Conservation (phyloP, 1,140 invertebrate species). For the Hestina assimilis region DNA sequence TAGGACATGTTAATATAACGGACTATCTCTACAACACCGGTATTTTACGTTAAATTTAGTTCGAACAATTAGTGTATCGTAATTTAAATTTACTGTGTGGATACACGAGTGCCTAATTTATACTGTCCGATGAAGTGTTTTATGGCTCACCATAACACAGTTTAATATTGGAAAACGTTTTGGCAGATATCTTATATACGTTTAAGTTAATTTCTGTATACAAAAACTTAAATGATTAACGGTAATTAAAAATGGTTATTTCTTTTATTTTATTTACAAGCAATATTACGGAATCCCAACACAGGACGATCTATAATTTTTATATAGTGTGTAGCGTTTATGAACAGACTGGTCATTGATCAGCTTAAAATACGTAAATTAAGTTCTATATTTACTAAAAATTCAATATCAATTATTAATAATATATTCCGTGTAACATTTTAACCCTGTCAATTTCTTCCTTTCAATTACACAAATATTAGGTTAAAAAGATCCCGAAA, state of each 20-base stretch:
- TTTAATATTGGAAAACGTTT: constrained; percentile 21
- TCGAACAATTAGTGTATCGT: constrained; percentile 22
- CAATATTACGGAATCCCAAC: too few species aligned
- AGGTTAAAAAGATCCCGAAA: constrained; percentile 1
- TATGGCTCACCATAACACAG: constrained; percentile 11
- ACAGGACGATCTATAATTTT: too few species aligned
- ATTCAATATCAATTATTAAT: background rate
- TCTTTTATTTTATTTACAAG: too few species aligned
- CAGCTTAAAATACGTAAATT: too few species aligned
- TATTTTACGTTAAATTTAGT: constrained; percentile 26
- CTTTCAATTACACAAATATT: background rate
- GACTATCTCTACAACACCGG: constrained; percentile 15
- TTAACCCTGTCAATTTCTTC: background rate
- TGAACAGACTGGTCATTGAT: too few species aligned
- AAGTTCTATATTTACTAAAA: too few species aligned
- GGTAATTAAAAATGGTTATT: too few species aligned
- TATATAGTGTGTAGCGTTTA: too few species aligned
- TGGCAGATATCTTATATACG: background rate
- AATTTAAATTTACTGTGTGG: constrained; percentile 27
- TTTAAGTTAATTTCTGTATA: too few species aligned
- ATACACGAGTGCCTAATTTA: constrained; percentile 20
- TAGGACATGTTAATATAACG: constrained; percentile 6
- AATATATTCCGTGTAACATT: background rate
- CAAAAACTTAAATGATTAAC: too few species aligned
- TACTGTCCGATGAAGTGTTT: constrained; percentile 21